Evolutionary conservation across 2,888 invertebrate species (phyloP).

Genomic region (Dendrolimus pini): DNA sequence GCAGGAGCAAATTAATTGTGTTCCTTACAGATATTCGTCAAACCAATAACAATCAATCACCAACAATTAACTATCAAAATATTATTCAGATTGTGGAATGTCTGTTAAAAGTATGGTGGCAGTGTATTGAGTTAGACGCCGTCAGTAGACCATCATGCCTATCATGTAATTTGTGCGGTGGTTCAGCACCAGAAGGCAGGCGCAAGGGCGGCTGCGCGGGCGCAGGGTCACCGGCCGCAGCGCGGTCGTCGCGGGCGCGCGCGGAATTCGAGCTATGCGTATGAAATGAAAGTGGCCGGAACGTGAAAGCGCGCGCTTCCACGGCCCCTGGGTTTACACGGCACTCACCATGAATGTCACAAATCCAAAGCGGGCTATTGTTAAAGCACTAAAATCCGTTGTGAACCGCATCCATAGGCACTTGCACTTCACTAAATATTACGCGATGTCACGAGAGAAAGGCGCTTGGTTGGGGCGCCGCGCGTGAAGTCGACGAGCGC

Average conservation of each 20-base stretch:
- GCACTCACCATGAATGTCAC: constrained; percentile 68
- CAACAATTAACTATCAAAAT: background rate
- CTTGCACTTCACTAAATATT: constrained; percentile 62
- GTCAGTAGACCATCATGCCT: constrained; percentile 15
- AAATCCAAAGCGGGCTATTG: constrained; percentile 58
- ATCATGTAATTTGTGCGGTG: constrained; percentile 25
- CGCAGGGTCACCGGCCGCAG: constrained; percentile 76
- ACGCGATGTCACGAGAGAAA: constrained; percentile 45
- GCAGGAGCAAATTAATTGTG: too few relatives aligned
- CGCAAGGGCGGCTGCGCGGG: constrained; percentile 59
- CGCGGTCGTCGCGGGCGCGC: constrained; percentile 59
- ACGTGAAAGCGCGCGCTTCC: constrained; percentile 75
- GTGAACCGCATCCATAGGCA: constrained; percentile 69
- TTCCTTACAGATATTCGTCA: too few relatives aligned
- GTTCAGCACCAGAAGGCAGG: constrained; percentile 18
- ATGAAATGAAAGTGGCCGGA: constrained; percentile 75
- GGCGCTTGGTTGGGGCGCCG: constrained; percentile 30
- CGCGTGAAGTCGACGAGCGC: constrained; percentile 53
- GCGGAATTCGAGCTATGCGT: constrained; percentile 75
- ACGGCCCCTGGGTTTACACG: constrained; percentile 32
- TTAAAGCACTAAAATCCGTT: constrained; percentile 52
- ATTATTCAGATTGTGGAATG: background rate
- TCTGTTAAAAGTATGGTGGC: background rate
- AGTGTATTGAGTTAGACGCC: background rate
- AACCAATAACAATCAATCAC: background rate